Conservation (phyloP, 2,113 vertebrate species). For the Engraulis encrasicolus region DNA sequence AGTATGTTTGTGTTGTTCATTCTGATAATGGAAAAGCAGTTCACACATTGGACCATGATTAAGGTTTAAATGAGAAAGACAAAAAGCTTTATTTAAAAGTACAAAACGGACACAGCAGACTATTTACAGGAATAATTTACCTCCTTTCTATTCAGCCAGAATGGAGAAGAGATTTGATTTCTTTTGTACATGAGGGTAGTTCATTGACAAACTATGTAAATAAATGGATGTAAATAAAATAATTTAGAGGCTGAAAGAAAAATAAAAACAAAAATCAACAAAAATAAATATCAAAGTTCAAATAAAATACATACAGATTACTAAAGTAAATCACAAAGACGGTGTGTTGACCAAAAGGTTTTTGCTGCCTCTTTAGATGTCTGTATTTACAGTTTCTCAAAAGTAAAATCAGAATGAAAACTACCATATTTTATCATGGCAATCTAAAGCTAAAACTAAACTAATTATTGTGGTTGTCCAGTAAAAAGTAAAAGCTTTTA, state of each 20-base stretch:
- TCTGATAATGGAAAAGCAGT: constrained; percentile 11
- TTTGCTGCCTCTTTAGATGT: constrained; percentile 60
- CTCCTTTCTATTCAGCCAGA: constrained; percentile 65
- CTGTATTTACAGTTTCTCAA: constrained; percentile 40
- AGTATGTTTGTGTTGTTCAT: neutral
- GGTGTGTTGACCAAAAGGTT: constrained; percentile 50
- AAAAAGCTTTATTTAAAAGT: constrained; percentile 91
- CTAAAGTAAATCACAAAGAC: constrained; percentile 58
- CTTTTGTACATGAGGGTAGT: constrained; percentile 79
- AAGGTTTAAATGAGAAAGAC: constrained; percentile 56
- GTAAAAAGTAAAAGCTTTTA: constrained; percentile 36
- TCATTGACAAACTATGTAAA: constrained; percentile 78
- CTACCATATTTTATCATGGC: constrained; percentile 40
- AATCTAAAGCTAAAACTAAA: constrained; percentile 42
- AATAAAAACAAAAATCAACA: constrained; percentile 72
- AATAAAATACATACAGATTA: constrained; percentile 70
- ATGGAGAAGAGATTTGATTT: constrained; percentile 65
- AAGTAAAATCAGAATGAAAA: constrained; percentile 38
- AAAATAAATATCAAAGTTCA: constrained; percentile 94
- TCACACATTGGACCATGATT: neutral
- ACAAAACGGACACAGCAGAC: constrained; percentile 85
- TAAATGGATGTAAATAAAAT: constrained; percentile 84
- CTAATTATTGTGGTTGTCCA: constrained; percentile 20
- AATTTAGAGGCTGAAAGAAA: constrained; percentile 88
- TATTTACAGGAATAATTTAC: constrained; percentile 90